Evolutionary conservation across 1,140 invertebrate genomes (phyloP), one percentile per base, ranked within the genome.

Genomic region (Brachionus plicatilis): DNA sequence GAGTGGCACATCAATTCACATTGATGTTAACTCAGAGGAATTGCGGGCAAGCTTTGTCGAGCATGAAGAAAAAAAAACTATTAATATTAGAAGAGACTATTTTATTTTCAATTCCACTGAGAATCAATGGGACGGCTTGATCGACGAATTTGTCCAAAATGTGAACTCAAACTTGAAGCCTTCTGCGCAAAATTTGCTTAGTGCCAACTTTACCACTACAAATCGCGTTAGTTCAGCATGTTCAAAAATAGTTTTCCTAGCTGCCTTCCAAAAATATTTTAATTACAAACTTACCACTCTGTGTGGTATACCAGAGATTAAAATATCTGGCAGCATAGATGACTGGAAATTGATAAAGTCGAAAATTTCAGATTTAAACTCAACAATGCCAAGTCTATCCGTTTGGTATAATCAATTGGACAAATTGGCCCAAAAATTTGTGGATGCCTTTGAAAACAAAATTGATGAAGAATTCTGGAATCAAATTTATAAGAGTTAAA

Each of bases 291-390:
- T 66, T 27, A 47, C 50, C 12, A 66, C 80, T 68, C 17, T 68
- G 29, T 83, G 80, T 72, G 80, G 80, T n/a, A 83, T 83, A 41
- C 60, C 56, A 72, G 33, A 83, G 11, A 68, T 83, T 17, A 66
- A 83, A 17, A 37, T 83, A 29, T 43, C 20, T 7, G 80, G 80
- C 20, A 47, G 1, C n/a, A 50, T 41, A 53, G n/a, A 68, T 53
- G 80, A 83, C 33, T 83, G 80, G 80, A 14, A 20, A 45, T 68
- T 83, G 20, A 68, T 83, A 8, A 47, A 70, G 27, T 17, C 37
- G 17, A 83, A 83, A 72, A 43, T 68, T 20, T n/a, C 37, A 33
- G 6, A 68, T 11, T 70, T 83, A 68, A 82, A 82, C 20, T 17
- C 33, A 12, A 82, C 53, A 14, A 41, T 82, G 9, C 79, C 79